These are phyloP conservation scores for Pammene fasciana DNA, from an alignment of 2,888 invertebrate species.

Conservation along the genomic window DNA sequence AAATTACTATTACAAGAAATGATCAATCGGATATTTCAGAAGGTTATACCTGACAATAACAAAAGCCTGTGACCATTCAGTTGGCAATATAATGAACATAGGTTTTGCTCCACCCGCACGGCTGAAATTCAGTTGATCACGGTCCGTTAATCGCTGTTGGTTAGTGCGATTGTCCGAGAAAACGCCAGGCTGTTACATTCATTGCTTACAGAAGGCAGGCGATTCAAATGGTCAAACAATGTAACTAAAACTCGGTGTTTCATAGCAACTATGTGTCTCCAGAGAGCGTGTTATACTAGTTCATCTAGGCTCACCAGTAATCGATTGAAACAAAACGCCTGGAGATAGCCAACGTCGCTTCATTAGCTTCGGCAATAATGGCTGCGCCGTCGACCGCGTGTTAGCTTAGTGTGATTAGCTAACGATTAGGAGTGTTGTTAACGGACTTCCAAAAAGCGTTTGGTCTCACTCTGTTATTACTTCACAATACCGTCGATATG, in stretches of 20 bases:
- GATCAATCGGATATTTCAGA: too few relatives aligned
- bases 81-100: constrained; percentile 10
- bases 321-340: constrained; percentile 15
- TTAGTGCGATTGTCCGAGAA: constrained; percentile 39
- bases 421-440: constrained; percentile 20
- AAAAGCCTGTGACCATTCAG: background rate
- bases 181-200: constrained; percentile 9
- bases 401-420: constrained; percentile 28
- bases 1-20: too few relatives aligned
- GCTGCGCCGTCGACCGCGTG: constrained; percentile 21
- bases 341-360: constrained; percentile 30
- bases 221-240: background rate
- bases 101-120: constrained; percentile 28
- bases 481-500: too few relatives aligned
- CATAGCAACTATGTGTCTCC: background rate
- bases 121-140: constrained; percentile 26
- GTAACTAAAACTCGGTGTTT: too few relatives aligned
- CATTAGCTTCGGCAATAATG: constrained; percentile 35
- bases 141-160: constrained; percentile 34
- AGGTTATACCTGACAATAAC: too few relatives aligned
- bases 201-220: background rate
- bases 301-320: background rate
- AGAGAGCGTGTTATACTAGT: background rate
- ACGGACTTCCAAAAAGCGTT: background rate
- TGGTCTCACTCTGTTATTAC: background rate